Evolutionary conservation across 2,888 invertebrate genomes (phyloP).

Genomic region (Mythimna vitellina): DNA sequence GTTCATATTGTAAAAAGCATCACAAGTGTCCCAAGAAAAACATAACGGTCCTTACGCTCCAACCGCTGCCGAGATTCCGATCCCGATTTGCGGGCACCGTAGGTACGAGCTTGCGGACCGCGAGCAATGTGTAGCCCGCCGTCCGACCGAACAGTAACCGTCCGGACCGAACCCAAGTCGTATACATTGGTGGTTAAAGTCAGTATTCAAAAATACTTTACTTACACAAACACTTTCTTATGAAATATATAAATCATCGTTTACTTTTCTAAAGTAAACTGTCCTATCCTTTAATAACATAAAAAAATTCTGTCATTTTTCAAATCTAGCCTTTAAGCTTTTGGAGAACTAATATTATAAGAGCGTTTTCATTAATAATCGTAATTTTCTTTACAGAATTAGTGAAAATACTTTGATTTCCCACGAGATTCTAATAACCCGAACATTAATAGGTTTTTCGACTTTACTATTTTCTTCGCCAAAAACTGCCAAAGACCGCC

Average conservation of each 20-base stretch:
- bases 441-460: constrained; percentile 5
- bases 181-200: too few species aligned
- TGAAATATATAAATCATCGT: neutral
- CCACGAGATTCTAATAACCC: constrained; percentile 12
- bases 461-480: neutral
- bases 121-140: too few species aligned
- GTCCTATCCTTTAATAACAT: neutral
- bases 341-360: constrained; percentile 17
- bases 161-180: too few species aligned
- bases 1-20: too few species aligned
- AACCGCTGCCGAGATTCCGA: too few species aligned
- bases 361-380: constrained; percentile 6
- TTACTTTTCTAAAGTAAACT: neutral
- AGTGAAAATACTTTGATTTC: constrained; percentile 32
- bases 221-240: neutral
- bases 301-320: neutral
- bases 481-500: neutral
- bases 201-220: neutral
- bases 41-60: too few species aligned
- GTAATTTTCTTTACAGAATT: neutral
- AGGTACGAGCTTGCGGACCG: too few species aligned
- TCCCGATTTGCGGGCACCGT: too few species aligned
- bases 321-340: neutral
- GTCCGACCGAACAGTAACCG: too few species aligned
- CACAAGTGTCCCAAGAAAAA: too few species aligned